Evolutionary conservation across 37 sponge, comb jelly and placozoan genomes (phyloP), one percentile per base, ranked within the genome.

Genomic region (Ianthella basta): DNA sequence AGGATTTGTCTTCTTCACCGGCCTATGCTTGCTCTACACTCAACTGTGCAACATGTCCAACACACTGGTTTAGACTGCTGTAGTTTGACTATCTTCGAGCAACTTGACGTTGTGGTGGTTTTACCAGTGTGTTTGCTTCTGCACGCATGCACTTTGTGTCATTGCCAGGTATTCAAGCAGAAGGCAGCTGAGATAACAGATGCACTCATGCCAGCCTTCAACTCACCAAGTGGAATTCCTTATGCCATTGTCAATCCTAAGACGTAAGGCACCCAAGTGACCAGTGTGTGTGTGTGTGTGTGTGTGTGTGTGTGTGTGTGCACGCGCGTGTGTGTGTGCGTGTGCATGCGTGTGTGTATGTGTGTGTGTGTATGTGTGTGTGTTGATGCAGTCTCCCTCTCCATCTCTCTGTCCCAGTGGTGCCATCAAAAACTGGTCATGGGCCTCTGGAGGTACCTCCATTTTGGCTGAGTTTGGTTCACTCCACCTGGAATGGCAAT

Each of bases 391-490:
- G 24, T 37, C 33, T 4, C 21, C 29, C 67, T 38, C 24, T 40
- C 35, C 40, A 0, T 24, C 16, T 25, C 34, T 14, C 56, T 55
- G 56, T 54, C 66, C 25, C 86, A 92, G 89, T 24, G 87, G 87
- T 57, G 29, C 41, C 3, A 67, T 72, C 35, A 92, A 89, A 74
- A 96, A 94, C 79, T 96, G 97, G 97, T 88, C 87, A 20, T 96
- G 97, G 97, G 97, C 97, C 15, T 87, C 90, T 40, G 97, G 97
- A 60, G 92, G 92, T 0, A 79, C 83, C 15, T 91, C 94, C 29
- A 84, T 96, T 37, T 80, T 96, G n/a, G 90, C 97, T 5, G 97
- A 96, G 83, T 87, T 96, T 87, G 97, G 97, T 37, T 88, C 97
- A 0, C 88, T 96, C 10, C 97, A 96, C 61, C 78, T 96, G 36